phyloP scores from a whole-genome alignment of 64 coral and sea anemone genomes.

The Pachyseris speciosa region DNA sequence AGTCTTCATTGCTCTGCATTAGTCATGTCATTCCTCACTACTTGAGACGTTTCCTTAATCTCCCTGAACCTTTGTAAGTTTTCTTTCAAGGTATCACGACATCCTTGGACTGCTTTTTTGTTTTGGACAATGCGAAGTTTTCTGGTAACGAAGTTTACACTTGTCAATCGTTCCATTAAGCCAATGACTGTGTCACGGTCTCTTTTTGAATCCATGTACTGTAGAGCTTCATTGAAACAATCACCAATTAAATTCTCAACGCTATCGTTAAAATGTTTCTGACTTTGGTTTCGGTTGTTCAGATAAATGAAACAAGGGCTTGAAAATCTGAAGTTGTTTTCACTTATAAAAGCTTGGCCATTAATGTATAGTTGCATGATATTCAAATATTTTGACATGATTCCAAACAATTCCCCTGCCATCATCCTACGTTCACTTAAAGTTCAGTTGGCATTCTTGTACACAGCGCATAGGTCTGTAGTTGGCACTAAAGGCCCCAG shows the following conservation, averaged over 20 bases:
- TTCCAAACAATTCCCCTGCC: constrained; percentile 56
- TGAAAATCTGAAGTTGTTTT: constrained; percentile 46
- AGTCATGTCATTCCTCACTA: constrained; percentile 47
- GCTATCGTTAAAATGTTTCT: constrained; percentile 6
- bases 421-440: constrained; percentile 35
- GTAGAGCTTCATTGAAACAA: constrained; percentile 37
- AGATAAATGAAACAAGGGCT: constrained; percentile 56
- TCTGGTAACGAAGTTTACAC: constrained; percentile 40
- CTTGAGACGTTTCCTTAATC: constrained; percentile 13
- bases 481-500: constrained; percentile 43
- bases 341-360: constrained; percentile 35
- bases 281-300: neutral
- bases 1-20: neutral
- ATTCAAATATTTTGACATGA: constrained; percentile 60
- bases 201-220: constrained; percentile 71
- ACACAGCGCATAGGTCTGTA: constrained; percentile 43
- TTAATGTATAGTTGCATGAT: constrained; percentile 62
- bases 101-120: constrained; percentile 1
- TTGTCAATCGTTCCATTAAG: constrained; percentile 48
- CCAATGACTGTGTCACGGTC: constrained; percentile 57
- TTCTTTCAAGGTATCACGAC: constrained; percentile 13
- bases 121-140: constrained; percentile 2
- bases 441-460: constrained; percentile 33
- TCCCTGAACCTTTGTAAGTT: neutral
- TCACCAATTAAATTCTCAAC: constrained; percentile 30